phyloP scores from a whole-genome alignment of 2,113 vertebrate genomes.

The Centropus unirufus region DNA sequence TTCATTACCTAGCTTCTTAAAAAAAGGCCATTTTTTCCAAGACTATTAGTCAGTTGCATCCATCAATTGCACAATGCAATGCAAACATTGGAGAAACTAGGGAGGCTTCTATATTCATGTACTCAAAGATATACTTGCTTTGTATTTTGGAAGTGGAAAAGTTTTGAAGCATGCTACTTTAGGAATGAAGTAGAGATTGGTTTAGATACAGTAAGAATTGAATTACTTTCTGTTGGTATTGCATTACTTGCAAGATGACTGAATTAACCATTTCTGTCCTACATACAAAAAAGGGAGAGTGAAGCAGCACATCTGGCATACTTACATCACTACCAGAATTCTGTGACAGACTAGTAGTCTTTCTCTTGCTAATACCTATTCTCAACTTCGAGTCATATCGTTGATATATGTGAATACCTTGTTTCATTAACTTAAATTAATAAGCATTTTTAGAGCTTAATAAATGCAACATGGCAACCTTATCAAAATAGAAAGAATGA shows the following conservation, averaged over 20 bases:
- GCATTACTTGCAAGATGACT: background rate
- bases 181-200: background rate
- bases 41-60: background rate
- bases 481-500: background rate
- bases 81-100: background rate
- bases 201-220: background rate
- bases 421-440: background rate
- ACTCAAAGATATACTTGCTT: background rate
- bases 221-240: background rate
- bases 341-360: background rate
- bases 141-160: background rate
- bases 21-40: background rate
- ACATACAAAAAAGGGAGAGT: background rate
- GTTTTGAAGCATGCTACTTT: background rate
- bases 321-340: background rate
- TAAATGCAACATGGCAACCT: background rate
- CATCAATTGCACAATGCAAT: background rate
- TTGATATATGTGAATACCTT: background rate
- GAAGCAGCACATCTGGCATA: background rate
- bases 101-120: background rate
- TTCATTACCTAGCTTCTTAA: background rate
- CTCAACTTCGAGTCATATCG: background rate
- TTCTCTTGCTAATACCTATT: background rate
- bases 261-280: background rate
- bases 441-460: background rate